Conservation (phyloP, 2,797 vertebrate genomes). For the Decapterus maruadsi region DNA sequence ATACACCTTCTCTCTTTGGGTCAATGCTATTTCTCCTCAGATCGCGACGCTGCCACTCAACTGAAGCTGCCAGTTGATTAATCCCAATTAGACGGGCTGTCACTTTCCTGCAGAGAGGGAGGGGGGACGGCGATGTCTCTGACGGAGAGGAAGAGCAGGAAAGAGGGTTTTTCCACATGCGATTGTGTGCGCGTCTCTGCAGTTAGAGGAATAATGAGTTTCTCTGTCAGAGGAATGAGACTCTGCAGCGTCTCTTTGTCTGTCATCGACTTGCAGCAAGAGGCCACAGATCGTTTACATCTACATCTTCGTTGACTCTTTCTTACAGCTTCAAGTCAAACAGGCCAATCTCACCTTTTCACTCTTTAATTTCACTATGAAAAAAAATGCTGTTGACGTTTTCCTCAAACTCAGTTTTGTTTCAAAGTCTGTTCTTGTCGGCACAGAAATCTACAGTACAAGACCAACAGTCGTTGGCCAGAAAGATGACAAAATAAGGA, state of each 20-base stretch:
- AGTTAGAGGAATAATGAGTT: constrained; percentile 45
- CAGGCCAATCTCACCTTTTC: too few species aligned
- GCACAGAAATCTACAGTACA: too few species aligned
- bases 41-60: constrained; percentile 85
- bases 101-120: constrained; percentile 91
- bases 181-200: constrained; percentile 18
- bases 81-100: constrained; percentile 95
- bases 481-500: too few species aligned
- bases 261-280: neutral
- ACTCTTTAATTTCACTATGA: neutral
- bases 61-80: constrained; percentile 91
- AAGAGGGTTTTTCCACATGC: constrained; percentile 40
- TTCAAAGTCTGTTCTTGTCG: too few species aligned
- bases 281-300: neutral
- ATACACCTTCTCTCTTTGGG: constrained; percentile 88
- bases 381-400: too few species aligned
- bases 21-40: constrained; percentile 90
- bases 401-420: too few species aligned
- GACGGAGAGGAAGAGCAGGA: constrained; percentile 60
- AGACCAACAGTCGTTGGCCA: too few species aligned
- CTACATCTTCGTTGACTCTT: neutral
- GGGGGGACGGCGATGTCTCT: constrained; percentile 78
- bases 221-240: constrained; percentile 14
- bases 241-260: constrained; percentile 19
- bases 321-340: too few species aligned